Conservation (phyloP, 2,888 invertebrate genomes). For the Cyaniris semiargus region DNA sequence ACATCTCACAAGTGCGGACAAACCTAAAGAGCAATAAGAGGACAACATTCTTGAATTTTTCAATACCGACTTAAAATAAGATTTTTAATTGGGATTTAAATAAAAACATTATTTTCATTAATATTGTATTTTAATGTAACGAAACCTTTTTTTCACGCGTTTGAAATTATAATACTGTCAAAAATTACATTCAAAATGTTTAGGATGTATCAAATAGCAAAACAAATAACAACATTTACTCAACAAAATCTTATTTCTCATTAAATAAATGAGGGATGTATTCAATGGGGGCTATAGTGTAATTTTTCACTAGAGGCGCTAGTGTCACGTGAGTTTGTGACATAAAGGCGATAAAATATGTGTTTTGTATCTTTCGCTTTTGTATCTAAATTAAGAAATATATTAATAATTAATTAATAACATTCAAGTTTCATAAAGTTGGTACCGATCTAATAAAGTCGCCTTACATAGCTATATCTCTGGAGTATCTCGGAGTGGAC, state of each 20-base stretch:
- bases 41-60: neutral
- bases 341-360: no score
- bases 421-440: no score
- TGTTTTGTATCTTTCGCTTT: no score
- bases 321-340: no score
- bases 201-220: neutral
- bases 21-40: conserved; percentile 63
- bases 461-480: no score
- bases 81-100: conserved; percentile 21
- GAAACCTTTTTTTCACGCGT: neutral
- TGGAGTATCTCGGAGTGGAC: no score
- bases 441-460: no score
- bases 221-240: neutral
- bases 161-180: neutral
- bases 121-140: neutral
- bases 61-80: neutral
- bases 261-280: neutral
- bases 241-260: neutral
- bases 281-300: neutral
- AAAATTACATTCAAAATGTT: neutral
- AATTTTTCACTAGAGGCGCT: no score
- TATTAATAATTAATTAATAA: no score
- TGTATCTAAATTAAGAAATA: no score
- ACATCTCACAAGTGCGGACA: conserved; percentile 72
- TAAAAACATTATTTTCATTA: conserved; percentile 20